Evolutionary conservation across 2,888 invertebrate genomes (phyloP).

Genomic region (Cheilosia soror): DNA sequence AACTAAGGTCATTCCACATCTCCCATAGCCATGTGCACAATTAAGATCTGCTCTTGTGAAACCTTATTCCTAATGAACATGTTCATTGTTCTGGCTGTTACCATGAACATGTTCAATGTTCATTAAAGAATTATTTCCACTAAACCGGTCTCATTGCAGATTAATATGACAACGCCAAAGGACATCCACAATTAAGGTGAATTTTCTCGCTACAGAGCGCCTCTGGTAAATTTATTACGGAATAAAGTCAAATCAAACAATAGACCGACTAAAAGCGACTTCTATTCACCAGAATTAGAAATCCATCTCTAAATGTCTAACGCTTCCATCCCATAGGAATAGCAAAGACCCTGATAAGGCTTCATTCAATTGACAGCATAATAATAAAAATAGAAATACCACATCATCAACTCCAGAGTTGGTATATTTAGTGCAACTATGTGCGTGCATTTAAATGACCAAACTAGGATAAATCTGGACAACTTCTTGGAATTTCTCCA

Average conservation of each 20-base stretch:
- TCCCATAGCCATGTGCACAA: background rate
- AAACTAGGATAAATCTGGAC: conserved; percentile 3
- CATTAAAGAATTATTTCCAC: background rate
- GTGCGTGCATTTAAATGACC: background rate
- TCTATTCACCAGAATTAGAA: too few species aligned
- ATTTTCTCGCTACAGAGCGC: background rate
- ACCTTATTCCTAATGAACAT: background rate
- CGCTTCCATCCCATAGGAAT: background rate
- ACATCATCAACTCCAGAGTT: background rate
- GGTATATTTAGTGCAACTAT: conserved; percentile 30
- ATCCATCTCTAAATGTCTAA: background rate
- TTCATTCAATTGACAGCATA: background rate
- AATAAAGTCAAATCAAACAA: too few species aligned
- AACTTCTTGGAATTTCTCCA: conserved; percentile 17
- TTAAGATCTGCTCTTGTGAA: too few species aligned
- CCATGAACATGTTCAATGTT: background rate
- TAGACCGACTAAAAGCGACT: too few species aligned
- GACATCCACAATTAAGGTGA: background rate
- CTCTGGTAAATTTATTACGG: background rate
- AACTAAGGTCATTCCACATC: too few species aligned
- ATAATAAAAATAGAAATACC: background rate
- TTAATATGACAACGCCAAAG: background rate
- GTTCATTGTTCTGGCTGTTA: too few species aligned
- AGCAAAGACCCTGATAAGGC: background rate
- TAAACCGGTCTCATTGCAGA: background rate